Evolutionary conservation across 2,888 invertebrate genomes (phyloP).

Genomic region (Epistrophe grossulariae): DNA sequence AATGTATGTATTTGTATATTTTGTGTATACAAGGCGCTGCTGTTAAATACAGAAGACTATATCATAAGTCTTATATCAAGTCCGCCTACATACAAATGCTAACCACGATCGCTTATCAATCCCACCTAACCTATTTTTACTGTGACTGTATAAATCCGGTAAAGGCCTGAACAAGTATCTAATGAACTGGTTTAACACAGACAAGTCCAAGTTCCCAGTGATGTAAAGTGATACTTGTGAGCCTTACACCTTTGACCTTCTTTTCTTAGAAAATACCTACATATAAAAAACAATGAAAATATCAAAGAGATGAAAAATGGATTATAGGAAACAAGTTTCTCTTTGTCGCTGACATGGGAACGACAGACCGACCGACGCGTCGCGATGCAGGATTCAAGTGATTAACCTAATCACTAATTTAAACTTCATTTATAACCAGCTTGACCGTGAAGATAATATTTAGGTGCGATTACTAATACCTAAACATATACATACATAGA

Average conservation of each 20-base stretch:
- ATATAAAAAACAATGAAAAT: background rate
- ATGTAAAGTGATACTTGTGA: slow-evolving; percentile 2
- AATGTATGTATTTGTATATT: no score
- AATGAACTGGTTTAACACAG: slow-evolving; percentile 38
- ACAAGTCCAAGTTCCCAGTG: background rate
- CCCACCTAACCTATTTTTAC: slow-evolving; percentile 26
- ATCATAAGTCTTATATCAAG: slow-evolving; percentile 1
- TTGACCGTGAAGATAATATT: slow-evolving; percentile 45
- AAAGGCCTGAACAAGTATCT: slow-evolving; percentile 27
- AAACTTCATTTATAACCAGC: slow-evolving; percentile 20
- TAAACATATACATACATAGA: no score
- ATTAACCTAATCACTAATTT: slow-evolving; percentile 36
- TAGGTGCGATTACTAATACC: background rate
- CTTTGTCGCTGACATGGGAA: slow-evolving; percentile 25
- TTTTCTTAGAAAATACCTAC: slow-evolving; percentile 53
- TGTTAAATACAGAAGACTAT: slow-evolving; percentile 16
- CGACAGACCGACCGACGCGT: background rate
- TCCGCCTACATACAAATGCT: slow-evolving; percentile 23
- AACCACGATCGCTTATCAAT: background rate
- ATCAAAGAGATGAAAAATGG: slow-evolving; percentile 33
- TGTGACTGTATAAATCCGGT: slow-evolving; percentile 6
- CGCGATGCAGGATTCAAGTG: slow-evolving; percentile 17
- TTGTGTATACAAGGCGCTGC: background rate
- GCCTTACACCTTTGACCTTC: slow-evolving; percentile 58
- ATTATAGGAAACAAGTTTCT: slow-evolving; percentile 52